These are phyloP conservation scores for Conistra vaccinii DNA, from an alignment of 2,888 invertebrate species.

Conservation along the genomic window DNA sequence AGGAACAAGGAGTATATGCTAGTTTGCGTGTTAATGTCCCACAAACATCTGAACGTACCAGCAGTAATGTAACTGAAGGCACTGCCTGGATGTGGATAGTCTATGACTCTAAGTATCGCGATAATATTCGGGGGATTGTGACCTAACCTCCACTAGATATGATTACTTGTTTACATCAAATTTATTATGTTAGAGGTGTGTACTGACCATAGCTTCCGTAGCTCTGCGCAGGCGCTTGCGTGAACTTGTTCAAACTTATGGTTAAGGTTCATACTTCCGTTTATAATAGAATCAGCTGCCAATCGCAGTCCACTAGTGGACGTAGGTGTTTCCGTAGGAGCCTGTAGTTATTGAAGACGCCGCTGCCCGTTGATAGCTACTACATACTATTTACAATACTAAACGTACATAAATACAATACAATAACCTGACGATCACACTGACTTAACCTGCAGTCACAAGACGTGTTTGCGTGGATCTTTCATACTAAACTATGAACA, in stretches of 20 bases:
- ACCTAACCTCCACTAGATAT: constrained; percentile 45
- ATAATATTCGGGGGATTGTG: constrained; percentile 13
- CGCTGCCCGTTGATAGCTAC: constrained; percentile 37
- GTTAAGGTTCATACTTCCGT: constrained; percentile 53
- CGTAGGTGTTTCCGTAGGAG: constrained; percentile 10
- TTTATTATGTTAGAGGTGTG: constrained; percentile 62
- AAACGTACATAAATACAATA: background rate
- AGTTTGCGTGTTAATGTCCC: constrained; percentile 76
- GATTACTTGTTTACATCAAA: constrained; percentile 37
- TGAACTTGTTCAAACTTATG: constrained; percentile 82
- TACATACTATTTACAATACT: constrained; percentile 31
- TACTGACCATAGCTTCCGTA: constrained; percentile 95
- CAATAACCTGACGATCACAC: background rate
- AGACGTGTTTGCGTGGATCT: background rate
- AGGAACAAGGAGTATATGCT: constrained; percentile 75
- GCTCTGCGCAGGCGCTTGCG: constrained; percentile 96
- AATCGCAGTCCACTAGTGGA: constrained; percentile 44
- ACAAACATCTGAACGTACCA: constrained; percentile 87
- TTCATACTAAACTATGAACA: background rate
- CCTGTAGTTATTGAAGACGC: constrained; percentile 16
- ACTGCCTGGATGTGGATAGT: constrained; percentile 86
- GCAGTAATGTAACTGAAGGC: constrained; percentile 74
- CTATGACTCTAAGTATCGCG: constrained; percentile 25
- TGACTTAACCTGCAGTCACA: constrained; percentile 66
- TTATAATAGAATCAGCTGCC: constrained; percentile 25